Percentiles rank a stretch among this genome's conserved stretches.
Conservation (phyloP, 2,888 invertebrate species). For the Troides aeacus region DNA sequence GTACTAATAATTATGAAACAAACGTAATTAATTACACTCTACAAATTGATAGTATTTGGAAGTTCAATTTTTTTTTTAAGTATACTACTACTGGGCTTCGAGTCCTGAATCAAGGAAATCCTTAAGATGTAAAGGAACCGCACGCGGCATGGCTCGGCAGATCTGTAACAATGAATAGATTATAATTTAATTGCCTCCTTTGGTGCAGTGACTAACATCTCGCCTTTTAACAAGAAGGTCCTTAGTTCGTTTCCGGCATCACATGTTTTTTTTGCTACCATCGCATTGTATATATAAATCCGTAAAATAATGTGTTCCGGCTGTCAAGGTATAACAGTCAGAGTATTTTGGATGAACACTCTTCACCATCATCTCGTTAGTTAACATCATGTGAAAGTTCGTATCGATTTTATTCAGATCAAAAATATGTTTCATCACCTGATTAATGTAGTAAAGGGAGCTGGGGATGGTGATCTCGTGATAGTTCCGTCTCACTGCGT, state of each 20-base stretch:
- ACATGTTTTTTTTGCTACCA: too few species aligned
- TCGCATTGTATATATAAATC: too few species aligned
- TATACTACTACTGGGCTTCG: conserved; percentile 68
- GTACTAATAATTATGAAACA: background rate
- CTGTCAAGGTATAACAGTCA: too few species aligned
- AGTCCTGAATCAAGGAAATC: conserved; percentile 85
- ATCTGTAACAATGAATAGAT: conserved; percentile 48
- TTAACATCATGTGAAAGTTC: too few species aligned
- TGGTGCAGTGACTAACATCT: background rate
- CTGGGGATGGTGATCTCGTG: conserved; percentile 83
- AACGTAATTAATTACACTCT: background rate
- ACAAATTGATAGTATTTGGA: background rate
- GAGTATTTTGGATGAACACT: too few species aligned
- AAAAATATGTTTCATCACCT: conserved; percentile 52
- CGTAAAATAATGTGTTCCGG: too few species aligned
- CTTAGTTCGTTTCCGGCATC: too few species aligned
- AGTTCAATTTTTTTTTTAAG: background rate
- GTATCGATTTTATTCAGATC: background rate
- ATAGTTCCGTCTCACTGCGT: conserved; percentile 83
- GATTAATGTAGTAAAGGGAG: conserved; percentile 78
- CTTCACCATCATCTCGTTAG: too few species aligned
- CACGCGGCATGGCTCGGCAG: conserved; percentile 79
- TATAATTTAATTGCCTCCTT: background rate
- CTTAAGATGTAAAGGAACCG: conserved; percentile 71
- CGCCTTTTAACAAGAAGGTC: background rate